These are phyloP conservation scores for Thinocorus orbignyianus DNA, from an alignment of 2,113 vertebrate genomes.

Conservation along the genomic window DNA sequence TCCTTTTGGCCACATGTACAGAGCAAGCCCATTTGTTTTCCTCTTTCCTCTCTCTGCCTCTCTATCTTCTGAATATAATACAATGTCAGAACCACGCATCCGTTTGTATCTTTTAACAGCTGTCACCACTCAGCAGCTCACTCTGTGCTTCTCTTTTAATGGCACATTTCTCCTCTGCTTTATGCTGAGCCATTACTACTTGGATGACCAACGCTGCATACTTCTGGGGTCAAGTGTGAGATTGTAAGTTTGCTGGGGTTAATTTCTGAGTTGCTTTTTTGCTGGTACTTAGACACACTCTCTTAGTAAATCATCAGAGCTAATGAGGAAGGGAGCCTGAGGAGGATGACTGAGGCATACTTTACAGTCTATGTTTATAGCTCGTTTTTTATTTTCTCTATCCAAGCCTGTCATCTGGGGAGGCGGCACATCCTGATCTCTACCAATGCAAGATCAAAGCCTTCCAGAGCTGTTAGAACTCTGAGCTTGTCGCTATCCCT, in stretches of 20 bases:
- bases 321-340: background rate
- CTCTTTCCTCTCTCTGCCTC: background rate
- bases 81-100: background rate
- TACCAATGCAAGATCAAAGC: conserved; percentile 29
- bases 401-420: background rate
- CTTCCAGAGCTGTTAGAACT: conserved; percentile 1
- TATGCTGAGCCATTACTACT: background rate
- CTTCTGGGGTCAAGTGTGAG: background rate
- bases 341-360: background rate
- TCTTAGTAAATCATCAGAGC: conserved; percentile 22
- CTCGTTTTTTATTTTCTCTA: background rate
- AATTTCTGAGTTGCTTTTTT: background rate
- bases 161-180: background rate
- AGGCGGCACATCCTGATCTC: background rate
- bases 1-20: background rate
- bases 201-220: background rate
- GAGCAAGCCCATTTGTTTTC: background rate
- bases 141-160: background rate
- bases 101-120: background rate
- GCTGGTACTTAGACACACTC: background rate
- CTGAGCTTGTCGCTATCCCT: background rate
- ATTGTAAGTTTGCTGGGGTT: background rate
- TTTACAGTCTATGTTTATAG: background rate
- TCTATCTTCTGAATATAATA: background rate
- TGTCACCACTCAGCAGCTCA: background rate